Percentiles rank a stretch among this genome's conserved stretches.
Conservation (phyloP, 2,888 invertebrate species). For the Caenorhabditis sp. region DNA sequence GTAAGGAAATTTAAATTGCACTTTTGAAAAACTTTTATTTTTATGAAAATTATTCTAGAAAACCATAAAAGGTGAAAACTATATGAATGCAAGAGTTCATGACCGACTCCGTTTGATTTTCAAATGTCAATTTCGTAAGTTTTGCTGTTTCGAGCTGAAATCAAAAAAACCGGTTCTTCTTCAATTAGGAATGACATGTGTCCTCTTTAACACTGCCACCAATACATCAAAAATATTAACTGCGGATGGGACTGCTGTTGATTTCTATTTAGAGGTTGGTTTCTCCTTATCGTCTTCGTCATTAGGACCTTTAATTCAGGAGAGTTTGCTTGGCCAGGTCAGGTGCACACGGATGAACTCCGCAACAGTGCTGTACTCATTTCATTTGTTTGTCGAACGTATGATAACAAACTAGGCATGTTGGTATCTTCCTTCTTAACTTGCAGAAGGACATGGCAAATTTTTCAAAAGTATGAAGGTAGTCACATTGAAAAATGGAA, state of each 20-base stretch:
- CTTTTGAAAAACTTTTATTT: neutral
- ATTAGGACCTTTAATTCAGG: conserved; percentile 1
- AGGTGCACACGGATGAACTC: neutral
- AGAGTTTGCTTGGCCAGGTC: neutral
- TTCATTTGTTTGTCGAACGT: conserved; percentile 11
- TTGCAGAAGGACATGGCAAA: neutral
- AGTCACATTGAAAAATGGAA: neutral
- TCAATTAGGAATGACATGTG: conserved; percentile 17
- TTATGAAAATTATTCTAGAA: conserved; percentile 20
- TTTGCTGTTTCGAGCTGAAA: too few species aligned
- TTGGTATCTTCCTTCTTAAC: neutral
- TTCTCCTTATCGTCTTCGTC: neutral
- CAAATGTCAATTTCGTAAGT: neutral
- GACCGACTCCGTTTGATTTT: conserved; percentile 15
- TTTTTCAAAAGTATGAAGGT: conserved; percentile 13
- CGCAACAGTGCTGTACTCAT: neutral
- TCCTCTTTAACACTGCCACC: neutral
- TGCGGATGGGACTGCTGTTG: neutral
- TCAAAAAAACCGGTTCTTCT: too few species aligned
- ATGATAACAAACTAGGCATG: neutral
- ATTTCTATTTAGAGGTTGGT: conserved; percentile 12
- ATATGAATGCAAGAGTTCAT: conserved; percentile 17
- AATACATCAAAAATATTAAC: conserved; percentile 2
- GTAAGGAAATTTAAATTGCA: conserved; percentile 4
- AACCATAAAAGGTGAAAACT: conserved; percentile 8